Conservation (phyloP, 2,113 vertebrate species). For the Setophaga coronata region DNA sequence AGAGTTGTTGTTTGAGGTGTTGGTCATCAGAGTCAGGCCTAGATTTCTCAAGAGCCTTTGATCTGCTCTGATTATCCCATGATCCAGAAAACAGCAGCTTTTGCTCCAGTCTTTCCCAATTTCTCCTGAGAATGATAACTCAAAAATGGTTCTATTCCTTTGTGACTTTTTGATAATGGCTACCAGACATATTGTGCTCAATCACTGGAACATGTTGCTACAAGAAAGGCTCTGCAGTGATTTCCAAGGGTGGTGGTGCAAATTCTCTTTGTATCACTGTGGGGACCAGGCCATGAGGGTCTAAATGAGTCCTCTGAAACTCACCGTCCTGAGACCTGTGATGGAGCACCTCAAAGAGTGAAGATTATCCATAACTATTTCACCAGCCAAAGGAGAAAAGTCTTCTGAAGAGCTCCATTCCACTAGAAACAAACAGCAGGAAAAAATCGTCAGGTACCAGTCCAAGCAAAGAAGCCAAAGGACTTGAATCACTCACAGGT, state of each 20-base stretch:
- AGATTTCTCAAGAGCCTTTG: constrained; percentile 68
- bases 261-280: neutral
- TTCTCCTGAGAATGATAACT: constrained; percentile 72
- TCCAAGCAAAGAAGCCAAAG: neutral
- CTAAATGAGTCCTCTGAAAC: neutral
- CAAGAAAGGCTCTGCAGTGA: constrained; percentile 43
- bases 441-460: constrained; percentile 5
- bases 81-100: constrained; percentile 69
- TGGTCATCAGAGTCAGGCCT: constrained; percentile 64
- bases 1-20: constrained; percentile 63
- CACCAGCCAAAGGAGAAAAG: constrained; percentile 87
- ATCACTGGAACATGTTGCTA: constrained; percentile 67
- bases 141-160: constrained; percentile 72
- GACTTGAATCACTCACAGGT: neutral
- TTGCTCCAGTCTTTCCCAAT: constrained; percentile 63
- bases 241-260: neutral
- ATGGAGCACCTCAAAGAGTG: constrained; percentile 86
- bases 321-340: constrained; percentile 87
- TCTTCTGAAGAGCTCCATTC: constrained; percentile 93
- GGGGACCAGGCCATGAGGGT: neutral
- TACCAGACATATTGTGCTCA: constrained; percentile 76
- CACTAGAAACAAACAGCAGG: constrained; percentile 75
- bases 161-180: constrained; percentile 69
- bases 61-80: constrained; percentile 67
- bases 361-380: constrained; percentile 86